These are phyloP conservation scores for Gerris buenoi DNA, from an alignment of 1,140 invertebrate genomes.

Conservation along the genomic window DNA sequence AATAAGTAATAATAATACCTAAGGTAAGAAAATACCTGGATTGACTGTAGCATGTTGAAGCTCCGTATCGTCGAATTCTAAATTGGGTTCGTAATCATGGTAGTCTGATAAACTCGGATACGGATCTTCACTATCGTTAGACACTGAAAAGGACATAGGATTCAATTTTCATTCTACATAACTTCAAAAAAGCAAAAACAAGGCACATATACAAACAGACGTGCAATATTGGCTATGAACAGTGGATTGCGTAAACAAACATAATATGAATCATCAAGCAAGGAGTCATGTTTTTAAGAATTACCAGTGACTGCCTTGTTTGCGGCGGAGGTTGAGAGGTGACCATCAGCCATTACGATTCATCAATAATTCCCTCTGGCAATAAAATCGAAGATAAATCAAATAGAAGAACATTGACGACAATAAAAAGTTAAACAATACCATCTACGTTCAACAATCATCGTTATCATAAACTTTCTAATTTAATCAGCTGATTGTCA, in stretches of 20 bases:
- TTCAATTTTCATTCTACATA: neutral
- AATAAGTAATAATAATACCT: constrained; percentile 1
- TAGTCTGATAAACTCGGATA: constrained; percentile 79
- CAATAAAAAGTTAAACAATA: neutral
- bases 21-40: constrained; percentile 27
- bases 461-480: neutral
- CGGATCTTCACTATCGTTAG: constrained; percentile 45
- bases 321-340: neutral
- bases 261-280: neutral
- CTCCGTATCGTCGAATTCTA: constrained; percentile 92
- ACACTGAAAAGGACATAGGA: neutral
- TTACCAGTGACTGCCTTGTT: neutral
- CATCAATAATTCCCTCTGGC: neutral
- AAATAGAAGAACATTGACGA: neutral
- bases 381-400: neutral
- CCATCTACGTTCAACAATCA: neutral
- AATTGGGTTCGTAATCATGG: constrained; percentile 83
- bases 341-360: neutral
- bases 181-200: neutral
- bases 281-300: neutral
- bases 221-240: neutral
- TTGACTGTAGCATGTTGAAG: constrained; percentile 42
- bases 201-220: neutral
- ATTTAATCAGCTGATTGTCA: neutral
- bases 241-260: neutral